A percentile compares a stretch with the other conserved stretches of the same genome.
Conservation (phyloP, 2,888 invertebrate genomes). For the Tetheella fluctuosa region DNA sequence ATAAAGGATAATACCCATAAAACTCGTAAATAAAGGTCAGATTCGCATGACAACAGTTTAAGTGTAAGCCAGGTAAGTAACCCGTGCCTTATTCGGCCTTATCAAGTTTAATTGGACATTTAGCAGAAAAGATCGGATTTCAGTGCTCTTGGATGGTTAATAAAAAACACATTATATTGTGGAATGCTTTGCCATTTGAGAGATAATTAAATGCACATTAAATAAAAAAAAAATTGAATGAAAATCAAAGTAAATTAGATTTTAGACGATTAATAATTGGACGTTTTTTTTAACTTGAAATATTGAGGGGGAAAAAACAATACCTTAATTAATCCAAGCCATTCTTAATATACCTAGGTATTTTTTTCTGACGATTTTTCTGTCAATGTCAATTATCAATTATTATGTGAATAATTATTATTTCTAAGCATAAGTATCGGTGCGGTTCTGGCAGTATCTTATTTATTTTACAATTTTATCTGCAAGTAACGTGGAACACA, state of each 20-base stretch:
- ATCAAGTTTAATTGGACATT: slow-evolving; percentile 50
- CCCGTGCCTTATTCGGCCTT: slow-evolving; percentile 31
- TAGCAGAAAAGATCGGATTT: slow-evolving; percentile 42
- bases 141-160: slow-evolving; percentile 37
- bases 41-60: slow-evolving; percentile 27
- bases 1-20: slow-evolving; percentile 20
- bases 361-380: too few relatives aligned
- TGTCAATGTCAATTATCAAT: too few relatives aligned
- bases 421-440: background rate
- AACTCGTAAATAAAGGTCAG: slow-evolving; percentile 27
- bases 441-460: background rate
- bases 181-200: slow-evolving; percentile 10
- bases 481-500: background rate
- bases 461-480: background rate
- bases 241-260: too few relatives aligned
- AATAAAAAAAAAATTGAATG: too few relatives aligned
- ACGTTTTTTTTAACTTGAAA: too few relatives aligned
- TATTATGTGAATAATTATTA: background rate
- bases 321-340: too few relatives aligned
- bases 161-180: slow-evolving; percentile 15
- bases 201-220: background rate
- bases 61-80: slow-evolving; percentile 17
- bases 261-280: too few relatives aligned
- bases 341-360: too few relatives aligned
- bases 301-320: too few relatives aligned